phyloP scores from a whole-genome alignment of 2,113 vertebrate species.

The Callospermophilus lateralis region DNA sequence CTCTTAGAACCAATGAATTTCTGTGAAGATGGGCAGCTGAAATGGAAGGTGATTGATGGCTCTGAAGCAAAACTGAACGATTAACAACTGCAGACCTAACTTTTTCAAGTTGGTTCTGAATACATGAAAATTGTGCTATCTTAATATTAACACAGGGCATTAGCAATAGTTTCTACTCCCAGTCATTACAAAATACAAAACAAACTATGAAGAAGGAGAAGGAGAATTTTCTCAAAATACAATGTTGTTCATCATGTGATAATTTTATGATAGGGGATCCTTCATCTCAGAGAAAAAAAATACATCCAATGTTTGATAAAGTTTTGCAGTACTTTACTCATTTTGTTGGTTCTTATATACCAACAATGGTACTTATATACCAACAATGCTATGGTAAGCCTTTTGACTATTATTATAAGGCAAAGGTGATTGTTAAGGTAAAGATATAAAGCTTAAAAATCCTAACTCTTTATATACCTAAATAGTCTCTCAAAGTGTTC shows the following conservation, averaged over 20 bases:
- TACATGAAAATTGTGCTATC: not conserved
- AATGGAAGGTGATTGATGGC: not conserved
- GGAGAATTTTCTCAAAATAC: not conserved
- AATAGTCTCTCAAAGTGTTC: not conserved
- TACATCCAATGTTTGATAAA: not conserved
- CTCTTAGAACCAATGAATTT: not conserved
- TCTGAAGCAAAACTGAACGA: not conserved
- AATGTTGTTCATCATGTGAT: not conserved
- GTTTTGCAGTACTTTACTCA: not conserved
- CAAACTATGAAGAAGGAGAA: not conserved
- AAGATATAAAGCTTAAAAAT: conserved; percentile 42
- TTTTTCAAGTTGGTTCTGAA: not conserved
- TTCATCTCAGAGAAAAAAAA: conserved; percentile 34
- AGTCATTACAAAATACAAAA: not conserved
- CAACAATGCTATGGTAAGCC: not conserved
- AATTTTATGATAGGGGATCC: not conserved
- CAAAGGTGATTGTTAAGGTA: not conserved
- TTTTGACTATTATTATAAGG: not conserved
- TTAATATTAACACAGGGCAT: not conserved
- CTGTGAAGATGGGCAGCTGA: not conserved
- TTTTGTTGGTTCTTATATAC: too few relatives aligned
- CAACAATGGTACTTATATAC: not conserved
- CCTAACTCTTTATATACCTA: not conserved
- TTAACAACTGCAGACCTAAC: not conserved
- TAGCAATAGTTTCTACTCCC: not conserved